These are phyloP conservation scores for Spatulosminthurus flaviceps DNA, from an alignment of 2,888 invertebrate species.

Conservation along the genomic window DNA sequence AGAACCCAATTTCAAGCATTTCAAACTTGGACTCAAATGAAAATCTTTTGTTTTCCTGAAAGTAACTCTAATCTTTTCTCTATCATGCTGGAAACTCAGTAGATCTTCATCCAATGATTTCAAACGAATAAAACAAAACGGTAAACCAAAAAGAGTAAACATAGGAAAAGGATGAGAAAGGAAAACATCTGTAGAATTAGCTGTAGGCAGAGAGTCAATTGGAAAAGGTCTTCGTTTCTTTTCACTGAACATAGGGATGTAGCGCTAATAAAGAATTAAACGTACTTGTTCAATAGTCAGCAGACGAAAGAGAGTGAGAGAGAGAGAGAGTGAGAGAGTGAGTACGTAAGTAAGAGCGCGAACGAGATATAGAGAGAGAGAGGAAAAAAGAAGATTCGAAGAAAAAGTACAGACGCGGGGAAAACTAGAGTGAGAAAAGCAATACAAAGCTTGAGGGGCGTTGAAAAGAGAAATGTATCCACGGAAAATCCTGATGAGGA, in stretches of 20 bases:
- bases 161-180: background rate
- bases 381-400: background rate
- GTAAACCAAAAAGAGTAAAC: constrained; percentile 4
- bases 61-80: background rate
- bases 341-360: too few relatives aligned
- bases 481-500: constrained; percentile 42
- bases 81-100: background rate
- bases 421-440: background rate
- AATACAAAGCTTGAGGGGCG: constrained; percentile 11
- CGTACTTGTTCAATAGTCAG: constrained; percentile 1
- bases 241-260: background rate
- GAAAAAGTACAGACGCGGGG: constrained; percentile 5
- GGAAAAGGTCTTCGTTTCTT: too few relatives aligned
- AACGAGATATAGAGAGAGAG: background rate
- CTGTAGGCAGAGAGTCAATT: too few relatives aligned
- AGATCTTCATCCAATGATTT: background rate
- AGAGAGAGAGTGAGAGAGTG: background rate
- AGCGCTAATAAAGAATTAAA: constrained; percentile 14
- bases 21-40: too few relatives aligned
- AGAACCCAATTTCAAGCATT: too few relatives aligned
- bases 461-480: constrained; percentile 29
- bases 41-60: too few relatives aligned
- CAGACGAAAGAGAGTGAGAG: background rate
- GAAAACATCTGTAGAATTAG: too few relatives aligned
- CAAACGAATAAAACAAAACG: background rate